Evolutionary conservation across 2,113 vertebrate species (phyloP).

Genomic region (Mionectes macconnelli): DNA sequence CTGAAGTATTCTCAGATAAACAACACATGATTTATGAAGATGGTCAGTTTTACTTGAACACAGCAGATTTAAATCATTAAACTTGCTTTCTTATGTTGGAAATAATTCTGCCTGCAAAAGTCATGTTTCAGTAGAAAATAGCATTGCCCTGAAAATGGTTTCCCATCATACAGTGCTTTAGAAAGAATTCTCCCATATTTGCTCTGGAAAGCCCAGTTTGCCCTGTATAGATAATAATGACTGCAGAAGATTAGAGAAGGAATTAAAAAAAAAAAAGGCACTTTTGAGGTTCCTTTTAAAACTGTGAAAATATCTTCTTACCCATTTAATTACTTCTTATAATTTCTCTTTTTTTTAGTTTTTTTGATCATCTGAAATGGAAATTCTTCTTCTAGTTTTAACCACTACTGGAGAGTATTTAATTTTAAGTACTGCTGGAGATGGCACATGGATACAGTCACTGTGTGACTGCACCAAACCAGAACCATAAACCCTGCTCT

Average conservation of each 20-base stretch:
- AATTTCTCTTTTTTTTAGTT: rapidly evolving
- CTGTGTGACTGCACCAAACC: background rate
- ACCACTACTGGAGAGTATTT: background rate
- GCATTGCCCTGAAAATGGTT: background rate
- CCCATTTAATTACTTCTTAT: background rate
- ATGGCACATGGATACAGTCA: background rate
- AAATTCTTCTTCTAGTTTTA: background rate
- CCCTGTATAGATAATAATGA: background rate
- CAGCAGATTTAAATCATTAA: background rate
- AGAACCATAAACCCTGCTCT: background rate
- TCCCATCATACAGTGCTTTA: background rate
- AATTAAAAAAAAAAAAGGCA: background rate
- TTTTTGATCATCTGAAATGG: background rate
- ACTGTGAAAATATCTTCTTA: background rate
- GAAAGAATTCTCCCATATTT: background rate
- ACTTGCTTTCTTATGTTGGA: background rate
- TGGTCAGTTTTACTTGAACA: background rate
- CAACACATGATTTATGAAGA: background rate
- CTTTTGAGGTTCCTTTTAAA: background rate
- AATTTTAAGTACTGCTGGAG: background rate
- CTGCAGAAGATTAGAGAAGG: background rate
- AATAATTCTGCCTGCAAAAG: background rate
- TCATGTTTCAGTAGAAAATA: background rate
- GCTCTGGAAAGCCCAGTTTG: background rate
- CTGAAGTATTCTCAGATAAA: background rate